Evolutionary conservation across 2,113 vertebrate genomes (phyloP).

Genomic region (Tympanuchus pallidicinctus): DNA sequence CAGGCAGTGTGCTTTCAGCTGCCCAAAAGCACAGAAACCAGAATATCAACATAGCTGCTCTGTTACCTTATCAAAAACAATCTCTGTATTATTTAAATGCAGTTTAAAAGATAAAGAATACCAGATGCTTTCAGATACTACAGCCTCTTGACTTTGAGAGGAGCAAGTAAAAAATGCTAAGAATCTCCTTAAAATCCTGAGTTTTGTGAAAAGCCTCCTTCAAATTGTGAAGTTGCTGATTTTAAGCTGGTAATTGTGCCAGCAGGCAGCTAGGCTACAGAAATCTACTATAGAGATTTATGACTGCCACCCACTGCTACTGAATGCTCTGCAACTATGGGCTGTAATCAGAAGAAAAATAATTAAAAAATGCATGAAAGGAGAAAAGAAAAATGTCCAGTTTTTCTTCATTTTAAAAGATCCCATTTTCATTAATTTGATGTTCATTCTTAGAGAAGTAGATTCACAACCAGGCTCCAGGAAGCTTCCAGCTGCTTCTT

Average conservation of each 20-base stretch:
- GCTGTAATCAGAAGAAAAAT: neutral
- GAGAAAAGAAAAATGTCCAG: neutral
- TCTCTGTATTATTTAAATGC: neutral
- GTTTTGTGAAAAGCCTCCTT: neutral
- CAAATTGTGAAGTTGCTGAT: constrained; percentile 16
- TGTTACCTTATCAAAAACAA: neutral
- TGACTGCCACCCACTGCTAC: neutral
- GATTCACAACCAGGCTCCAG: neutral
- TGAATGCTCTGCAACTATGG: neutral
- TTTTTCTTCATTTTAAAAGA: neutral
- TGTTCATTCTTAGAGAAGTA: neutral
- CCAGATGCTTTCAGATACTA: neutral
- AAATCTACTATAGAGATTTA: constrained; percentile 32
- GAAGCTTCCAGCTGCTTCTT: neutral
- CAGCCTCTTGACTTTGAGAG: neutral
- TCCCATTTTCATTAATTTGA: neutral
- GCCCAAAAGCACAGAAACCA: neutral
- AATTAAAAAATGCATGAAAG: neutral
- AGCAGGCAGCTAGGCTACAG: neutral
- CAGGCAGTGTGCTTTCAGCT: neutral
- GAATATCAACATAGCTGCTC: neutral
- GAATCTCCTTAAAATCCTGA: neutral
- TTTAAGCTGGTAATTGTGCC: constrained; percentile 35
- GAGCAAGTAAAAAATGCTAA: neutral
- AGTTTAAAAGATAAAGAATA: neutral